Conservation (phyloP, 1,140 invertebrate species). For the Acyrthosiphon pisum region DNA sequence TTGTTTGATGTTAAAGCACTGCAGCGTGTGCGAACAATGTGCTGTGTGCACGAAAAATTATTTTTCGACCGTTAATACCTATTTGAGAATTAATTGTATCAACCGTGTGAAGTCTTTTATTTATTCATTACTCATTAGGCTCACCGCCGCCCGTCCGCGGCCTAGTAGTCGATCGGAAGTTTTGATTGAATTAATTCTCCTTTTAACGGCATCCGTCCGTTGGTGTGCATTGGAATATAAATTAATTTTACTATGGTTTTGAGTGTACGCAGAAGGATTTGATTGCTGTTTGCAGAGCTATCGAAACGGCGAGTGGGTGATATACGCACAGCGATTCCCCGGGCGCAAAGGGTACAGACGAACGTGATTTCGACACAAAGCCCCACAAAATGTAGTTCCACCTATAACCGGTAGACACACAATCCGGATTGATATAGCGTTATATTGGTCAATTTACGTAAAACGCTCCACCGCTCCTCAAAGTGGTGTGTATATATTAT, state of each 20-base stretch:
- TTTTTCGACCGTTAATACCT: background rate
- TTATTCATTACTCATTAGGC: background rate
- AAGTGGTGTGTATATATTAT: background rate
- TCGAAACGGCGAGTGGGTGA: background rate
- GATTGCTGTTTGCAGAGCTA: constrained; percentile 44
- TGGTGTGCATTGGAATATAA: background rate
- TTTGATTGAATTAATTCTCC: background rate
- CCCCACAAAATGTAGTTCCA: background rate
- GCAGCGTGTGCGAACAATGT: background rate
- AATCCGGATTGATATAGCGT: background rate
- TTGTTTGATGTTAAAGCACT: background rate
- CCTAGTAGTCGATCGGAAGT: background rate
- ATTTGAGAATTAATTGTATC: background rate
- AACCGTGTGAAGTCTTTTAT: background rate
- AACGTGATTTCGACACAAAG: constrained; percentile 39
- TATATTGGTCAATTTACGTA: constrained; percentile 12
- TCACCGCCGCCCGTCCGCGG: too few species aligned
- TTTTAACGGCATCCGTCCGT: background rate
- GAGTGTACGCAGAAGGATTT: constrained; percentile 19
- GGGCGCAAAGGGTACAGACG: constrained; percentile 19
- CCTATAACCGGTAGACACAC: background rate
- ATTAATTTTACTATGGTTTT: constrained; percentile 32
- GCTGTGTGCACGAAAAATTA: background rate
- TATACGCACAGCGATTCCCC: background rate
- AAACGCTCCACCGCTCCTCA: background rate